Evolutionary conservation across 2,113 vertebrate species (phyloP).

Genomic region (Elaphurus davidianus): DNA sequence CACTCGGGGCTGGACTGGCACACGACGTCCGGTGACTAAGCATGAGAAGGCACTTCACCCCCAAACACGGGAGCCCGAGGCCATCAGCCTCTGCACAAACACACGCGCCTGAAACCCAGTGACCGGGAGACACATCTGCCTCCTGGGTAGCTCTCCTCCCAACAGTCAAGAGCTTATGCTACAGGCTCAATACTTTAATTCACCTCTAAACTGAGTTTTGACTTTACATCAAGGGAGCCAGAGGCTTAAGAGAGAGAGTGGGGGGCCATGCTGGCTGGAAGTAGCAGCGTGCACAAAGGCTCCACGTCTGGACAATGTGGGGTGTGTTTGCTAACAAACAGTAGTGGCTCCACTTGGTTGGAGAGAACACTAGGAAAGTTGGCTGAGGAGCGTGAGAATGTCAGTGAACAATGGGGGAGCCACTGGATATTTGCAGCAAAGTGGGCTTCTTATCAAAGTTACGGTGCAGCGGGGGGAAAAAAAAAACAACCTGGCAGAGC

Average conservation of each 20-base stretch:
- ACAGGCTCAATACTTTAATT: neutral
- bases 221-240: neutral
- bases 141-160: neutral
- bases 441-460: neutral
- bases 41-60: constrained; percentile 5
- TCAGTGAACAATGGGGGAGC: neutral
- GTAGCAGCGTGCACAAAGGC: neutral
- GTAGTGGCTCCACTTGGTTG: neutral
- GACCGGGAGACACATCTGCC: neutral
- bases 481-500: neutral
- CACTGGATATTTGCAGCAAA: neutral
- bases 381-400: constrained; percentile 6
- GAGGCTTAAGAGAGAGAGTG: neutral
- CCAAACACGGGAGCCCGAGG: accelerated
- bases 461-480: neutral
- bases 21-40: constrained; percentile 24
- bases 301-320: neutral
- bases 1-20: neutral
- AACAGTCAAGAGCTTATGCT: neutral
- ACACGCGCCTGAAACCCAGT: neutral
- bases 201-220: constrained; percentile 11
- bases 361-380: neutral
- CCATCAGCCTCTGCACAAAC: neutral
- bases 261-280: neutral
- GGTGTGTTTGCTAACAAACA: neutral